These are phyloP conservation scores for Phenganax stokvisi DNA, from an alignment of 92 coral and sea anemone species.

Conservation along the genomic window DNA sequence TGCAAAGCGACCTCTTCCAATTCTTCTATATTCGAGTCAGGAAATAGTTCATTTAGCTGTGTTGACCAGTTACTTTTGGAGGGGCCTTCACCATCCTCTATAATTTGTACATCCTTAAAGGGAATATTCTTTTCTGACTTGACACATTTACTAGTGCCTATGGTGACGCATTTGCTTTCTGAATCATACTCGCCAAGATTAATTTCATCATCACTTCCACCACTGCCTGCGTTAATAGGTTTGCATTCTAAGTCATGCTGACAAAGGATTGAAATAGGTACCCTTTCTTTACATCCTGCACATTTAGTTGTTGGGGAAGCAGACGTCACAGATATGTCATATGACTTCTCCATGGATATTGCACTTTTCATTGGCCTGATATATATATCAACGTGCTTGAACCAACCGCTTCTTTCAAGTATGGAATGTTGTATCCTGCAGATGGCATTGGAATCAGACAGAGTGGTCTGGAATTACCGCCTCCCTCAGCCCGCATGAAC, in stretches of 20 bases:
- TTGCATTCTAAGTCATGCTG: conserved; percentile 10
- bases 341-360: conserved; percentile 26
- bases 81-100: background rate
- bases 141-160: conserved; percentile 5
- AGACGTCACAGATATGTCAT: conserved; percentile 1
- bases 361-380: conserved; percentile 42
- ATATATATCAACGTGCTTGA: conserved; percentile 34
- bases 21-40: background rate
- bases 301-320: conserved; percentile 43
- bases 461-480: conserved; percentile 39
- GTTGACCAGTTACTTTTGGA: conserved; percentile 5
- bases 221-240: background rate
- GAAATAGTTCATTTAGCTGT: conserved; percentile 22
- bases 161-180: background rate
- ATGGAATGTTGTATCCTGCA: conserved; percentile 38
- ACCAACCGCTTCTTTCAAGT: conserved; percentile 39
- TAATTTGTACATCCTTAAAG: background rate
- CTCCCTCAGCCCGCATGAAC: conserved; percentile 42
- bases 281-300: conserved; percentile 19
- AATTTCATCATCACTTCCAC: background rate
- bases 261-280: conserved; percentile 31
- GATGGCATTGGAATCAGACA: conserved; percentile 33
- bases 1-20: conserved; percentile 12
- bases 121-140: background rate
- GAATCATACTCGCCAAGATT: no score